Percentiles rank a stretch among this genome's conserved stretches.
Conservation (phyloP, 2,113 vertebrate genomes). For the Toxostoma redivivum region DNA sequence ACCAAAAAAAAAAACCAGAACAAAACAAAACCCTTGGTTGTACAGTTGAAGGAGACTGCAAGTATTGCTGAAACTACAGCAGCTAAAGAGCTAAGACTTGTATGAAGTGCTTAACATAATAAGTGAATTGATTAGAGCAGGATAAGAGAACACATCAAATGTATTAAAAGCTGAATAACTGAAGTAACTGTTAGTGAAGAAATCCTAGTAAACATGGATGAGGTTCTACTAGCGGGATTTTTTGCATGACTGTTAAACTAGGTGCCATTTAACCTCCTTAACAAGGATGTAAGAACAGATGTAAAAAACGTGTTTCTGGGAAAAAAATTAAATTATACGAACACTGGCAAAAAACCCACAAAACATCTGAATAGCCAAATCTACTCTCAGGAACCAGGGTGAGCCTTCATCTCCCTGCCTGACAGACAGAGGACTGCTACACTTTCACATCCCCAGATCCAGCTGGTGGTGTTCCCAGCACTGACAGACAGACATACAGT, state of each 20-base stretch:
- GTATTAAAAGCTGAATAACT: not conserved
- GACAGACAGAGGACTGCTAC: not conserved
- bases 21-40: not conserved
- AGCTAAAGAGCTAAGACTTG: not conserved
- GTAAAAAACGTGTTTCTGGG: not conserved
- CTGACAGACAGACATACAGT: accelerated
- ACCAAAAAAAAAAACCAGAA: too few species aligned
- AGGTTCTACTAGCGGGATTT: not conserved
- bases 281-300: not conserved
- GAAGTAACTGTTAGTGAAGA: not conserved
- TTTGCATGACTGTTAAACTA: not conserved
- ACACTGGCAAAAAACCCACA: not conserved
- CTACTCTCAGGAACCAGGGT: not conserved
- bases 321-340: not conserved
- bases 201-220: not conserved
- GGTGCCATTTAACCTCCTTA: not conserved
- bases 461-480: not conserved
- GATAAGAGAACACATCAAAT: not conserved
- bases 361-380: not conserved
- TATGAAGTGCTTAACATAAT: not conserved
- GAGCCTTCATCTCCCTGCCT: not conserved
- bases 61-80: not conserved
- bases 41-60: not conserved
- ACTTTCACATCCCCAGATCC: not conserved
- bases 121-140: not conserved